Conservation (phyloP, 2,888 invertebrate genomes). For the Dugesia japonica region DNA sequence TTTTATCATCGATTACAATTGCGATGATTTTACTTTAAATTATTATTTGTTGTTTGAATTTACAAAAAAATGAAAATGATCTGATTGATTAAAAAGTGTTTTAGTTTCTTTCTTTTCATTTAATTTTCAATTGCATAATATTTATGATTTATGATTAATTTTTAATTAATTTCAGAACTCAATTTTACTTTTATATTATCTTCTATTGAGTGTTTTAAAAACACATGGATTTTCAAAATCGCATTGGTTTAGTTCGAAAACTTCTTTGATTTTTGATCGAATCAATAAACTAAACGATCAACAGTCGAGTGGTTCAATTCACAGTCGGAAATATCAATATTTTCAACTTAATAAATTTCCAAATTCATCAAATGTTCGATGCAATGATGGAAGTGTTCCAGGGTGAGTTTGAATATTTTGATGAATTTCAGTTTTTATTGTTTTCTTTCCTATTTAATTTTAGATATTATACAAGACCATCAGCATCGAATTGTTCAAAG, state of each 20-base stretch:
- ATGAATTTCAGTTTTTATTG: neutral
- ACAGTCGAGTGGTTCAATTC: neutral
- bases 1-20: too few relatives aligned
- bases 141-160: too few relatives aligned
- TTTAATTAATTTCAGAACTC: neutral
- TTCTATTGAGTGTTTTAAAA: neutral
- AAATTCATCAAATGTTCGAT: neutral
- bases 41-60: neutral
- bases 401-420: neutral
- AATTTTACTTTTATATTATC: neutral
- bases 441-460: neutral
- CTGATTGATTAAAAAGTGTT: too few relatives aligned
- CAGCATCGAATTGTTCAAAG: neutral
- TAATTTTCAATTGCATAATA: too few relatives aligned
- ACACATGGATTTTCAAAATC: neutral
- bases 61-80: too few relatives aligned
- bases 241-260: neutral
- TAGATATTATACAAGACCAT: neutral
- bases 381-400: slow-evolving; percentile 14
- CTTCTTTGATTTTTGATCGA: neutral
- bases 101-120: too few relatives aligned
- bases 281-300: neutral
- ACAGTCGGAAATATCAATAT: neutral
- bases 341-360: neutral
- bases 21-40: too few relatives aligned